These are phyloP conservation scores for Adoxophyes honmai DNA, from an alignment of 1,140 invertebrate genomes.

Conservation along the genomic window DNA sequence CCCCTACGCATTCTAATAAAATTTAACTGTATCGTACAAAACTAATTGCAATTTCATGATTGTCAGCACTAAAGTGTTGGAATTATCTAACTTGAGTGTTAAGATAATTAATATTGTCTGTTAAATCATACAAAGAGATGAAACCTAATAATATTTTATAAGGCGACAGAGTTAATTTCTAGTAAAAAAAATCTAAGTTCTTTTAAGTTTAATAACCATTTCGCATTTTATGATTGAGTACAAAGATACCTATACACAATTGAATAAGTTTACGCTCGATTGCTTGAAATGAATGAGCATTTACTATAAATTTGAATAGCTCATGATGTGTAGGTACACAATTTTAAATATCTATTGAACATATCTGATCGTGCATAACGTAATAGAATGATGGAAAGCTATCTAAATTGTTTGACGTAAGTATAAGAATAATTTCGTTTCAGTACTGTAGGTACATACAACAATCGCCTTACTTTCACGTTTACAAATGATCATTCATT, in stretches of 20 bases:
- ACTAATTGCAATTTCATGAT: no score
- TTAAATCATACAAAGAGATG: no score
- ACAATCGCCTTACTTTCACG: constrained; percentile 69
- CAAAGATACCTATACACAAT: not conserved
- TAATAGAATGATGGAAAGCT: constrained; percentile 48
- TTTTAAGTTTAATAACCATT: no score
- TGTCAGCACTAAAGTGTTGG: no score
- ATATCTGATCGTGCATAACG: constrained; percentile 40
- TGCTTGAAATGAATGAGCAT: constrained; percentile 22
- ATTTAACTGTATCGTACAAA: no score
- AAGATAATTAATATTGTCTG: no score
- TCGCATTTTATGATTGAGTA: not conserved
- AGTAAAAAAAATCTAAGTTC: no score
- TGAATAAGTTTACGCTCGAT: constrained; percentile 22
- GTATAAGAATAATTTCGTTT: constrained; percentile 51
- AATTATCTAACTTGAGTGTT: no score
- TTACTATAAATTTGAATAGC: not conserved
- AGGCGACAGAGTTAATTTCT: no score
- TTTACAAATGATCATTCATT: constrained; percentile 59
- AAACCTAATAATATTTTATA: no score
- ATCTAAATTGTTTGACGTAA: constrained; percentile 50
- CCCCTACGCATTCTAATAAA: no score
- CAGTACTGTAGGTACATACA: constrained; percentile 39
- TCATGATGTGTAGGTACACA: constrained; percentile 21
- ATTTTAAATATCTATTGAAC: constrained; percentile 42